Base-by-base conservation (phyloP, 2,888 invertebrate genomes). In the Pimpla rufipes region DNA sequence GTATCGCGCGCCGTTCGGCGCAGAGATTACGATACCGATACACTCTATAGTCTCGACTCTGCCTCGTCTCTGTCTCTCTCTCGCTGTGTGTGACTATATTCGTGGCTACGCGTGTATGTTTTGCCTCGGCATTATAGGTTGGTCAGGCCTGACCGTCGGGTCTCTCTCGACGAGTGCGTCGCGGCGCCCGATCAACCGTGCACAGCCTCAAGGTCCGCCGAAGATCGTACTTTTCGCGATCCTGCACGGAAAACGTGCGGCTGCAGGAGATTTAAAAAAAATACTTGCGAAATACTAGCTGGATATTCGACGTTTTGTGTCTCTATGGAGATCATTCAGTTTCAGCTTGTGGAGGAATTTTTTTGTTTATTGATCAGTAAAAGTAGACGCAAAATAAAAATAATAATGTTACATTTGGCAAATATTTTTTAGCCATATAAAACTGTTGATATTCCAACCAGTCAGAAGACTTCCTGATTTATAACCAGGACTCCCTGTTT, bases 131-230 rank as follows among this genome's bases (percentile, higher is more conserved):
- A 83, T 81, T 79, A 68, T 85, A 79, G 62, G 71, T 74, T 71
- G 70, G 74, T 81, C 71, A 67, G 67, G 68, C 79, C 81, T 55
- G 47, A 47, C 37, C 21, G 57, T 57, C 75, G 73, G 74, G 68
- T 79, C 64, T 70, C 81, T 71, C 35, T 59, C 59, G 59, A n/a
- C 79, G 79, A 81, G 77, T 84, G 81, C 84, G 84, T 84, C 81
- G 84, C 74, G 79, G 81, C 81, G 84, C 50, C 79, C 77, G 81
- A 85, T 80, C 79, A 81, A 85, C 73, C 81, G 85, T 84, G 85
- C 79, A 82, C 79, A 66, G 55, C 59, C 79, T 82, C 85, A 85
- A 85, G 85, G 85, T 78, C 84, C 77, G 66, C 71, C 59, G 79
- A 81, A 84, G 79, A 83, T 84, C 81, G 66, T 83, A 79, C 68